Percentiles rank a stretch among this genome's conserved stretches.
These are phyloP conservation scores for Drosophila tani DNA, from an alignment of 1,140 invertebrate species.

Conservation along the genomic window DNA sequence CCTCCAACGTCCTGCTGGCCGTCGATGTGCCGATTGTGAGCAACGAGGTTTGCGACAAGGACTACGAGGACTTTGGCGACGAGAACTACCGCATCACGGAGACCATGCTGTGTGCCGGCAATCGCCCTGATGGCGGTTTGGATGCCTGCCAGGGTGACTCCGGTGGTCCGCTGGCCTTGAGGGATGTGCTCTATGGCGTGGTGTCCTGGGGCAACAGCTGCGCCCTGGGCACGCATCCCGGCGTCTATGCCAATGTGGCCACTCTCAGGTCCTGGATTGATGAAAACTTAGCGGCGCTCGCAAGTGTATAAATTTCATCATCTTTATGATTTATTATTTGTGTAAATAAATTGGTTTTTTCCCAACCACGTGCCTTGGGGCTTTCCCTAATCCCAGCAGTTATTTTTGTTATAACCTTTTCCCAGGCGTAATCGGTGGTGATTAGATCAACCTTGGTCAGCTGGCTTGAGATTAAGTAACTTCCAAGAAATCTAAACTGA, in stretches of 20 bases:
- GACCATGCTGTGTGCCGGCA: constrained; percentile 87
- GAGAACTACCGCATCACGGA: constrained; percentile 76
- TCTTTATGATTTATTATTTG: neutral
- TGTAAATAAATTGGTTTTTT: constrained; percentile 31
- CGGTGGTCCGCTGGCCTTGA: constrained; percentile 82
- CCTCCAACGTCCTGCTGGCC: constrained; percentile 58
- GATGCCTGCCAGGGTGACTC: constrained; percentile 86
- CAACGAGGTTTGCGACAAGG: constrained; percentile 55
- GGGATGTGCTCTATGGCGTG: constrained; percentile 86
- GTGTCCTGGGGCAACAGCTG: constrained; percentile 90
- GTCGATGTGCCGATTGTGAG: constrained; percentile 72
- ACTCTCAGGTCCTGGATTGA: constrained; percentile 85
- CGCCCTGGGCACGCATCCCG: constrained; percentile 87
- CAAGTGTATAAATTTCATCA: neutral
- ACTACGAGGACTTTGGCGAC: constrained; percentile 42
- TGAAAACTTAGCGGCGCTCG: constrained; percentile 13
- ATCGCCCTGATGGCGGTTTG: constrained; percentile 76
- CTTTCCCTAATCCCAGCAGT: neutral
- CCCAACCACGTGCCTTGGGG: constrained; percentile 14
- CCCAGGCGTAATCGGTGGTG: constrained; percentile 12
- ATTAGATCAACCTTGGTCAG: constrained; percentile 43
- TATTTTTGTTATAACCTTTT: neutral
- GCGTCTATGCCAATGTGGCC: constrained; percentile 89
- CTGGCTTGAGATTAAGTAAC: constrained; percentile 20
- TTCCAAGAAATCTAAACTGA: constrained; percentile 2